phyloP scores from a whole-genome alignment of 2,797 vertebrate genomes.

The Sebastolobus altivelis region DNA sequence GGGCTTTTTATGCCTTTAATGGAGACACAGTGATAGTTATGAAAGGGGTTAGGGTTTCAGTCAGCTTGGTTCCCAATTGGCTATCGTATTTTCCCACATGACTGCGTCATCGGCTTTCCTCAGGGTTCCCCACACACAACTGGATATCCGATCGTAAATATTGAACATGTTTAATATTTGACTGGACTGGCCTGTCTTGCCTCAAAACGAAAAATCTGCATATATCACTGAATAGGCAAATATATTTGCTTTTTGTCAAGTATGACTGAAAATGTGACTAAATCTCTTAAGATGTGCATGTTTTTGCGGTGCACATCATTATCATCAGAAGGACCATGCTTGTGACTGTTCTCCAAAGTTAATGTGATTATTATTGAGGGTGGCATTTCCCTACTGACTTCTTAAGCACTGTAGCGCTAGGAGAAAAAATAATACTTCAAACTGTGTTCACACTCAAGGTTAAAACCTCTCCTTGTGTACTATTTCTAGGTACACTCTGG shows the following conservation, averaged over 20 bases:
- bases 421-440: neutral
- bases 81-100: too few relatives aligned
- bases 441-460: constrained; percentile 5
- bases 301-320: neutral
- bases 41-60: too few relatives aligned
- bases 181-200: neutral
- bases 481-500: neutral
- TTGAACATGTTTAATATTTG: too few relatives aligned
- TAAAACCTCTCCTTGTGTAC: neutral
- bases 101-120: too few relatives aligned
- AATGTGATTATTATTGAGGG: neutral
- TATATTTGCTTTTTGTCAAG: neutral
- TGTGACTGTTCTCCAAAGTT: constrained; percentile 11
- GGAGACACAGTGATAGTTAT: too few relatives aligned
- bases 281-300: neutral
- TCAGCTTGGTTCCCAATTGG: too few relatives aligned
- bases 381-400: constrained; percentile 8
- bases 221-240: neutral
- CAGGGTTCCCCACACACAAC: too few relatives aligned
- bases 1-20: too few relatives aligned
- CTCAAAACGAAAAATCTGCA: neutral
- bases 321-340: neutral
- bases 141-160: too few relatives aligned
- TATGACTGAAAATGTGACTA: neutral
- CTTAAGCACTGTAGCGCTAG: neutral